phyloP scores from a whole-genome alignment of 2,888 invertebrate species.

The Apotomis betuletana region DNA sequence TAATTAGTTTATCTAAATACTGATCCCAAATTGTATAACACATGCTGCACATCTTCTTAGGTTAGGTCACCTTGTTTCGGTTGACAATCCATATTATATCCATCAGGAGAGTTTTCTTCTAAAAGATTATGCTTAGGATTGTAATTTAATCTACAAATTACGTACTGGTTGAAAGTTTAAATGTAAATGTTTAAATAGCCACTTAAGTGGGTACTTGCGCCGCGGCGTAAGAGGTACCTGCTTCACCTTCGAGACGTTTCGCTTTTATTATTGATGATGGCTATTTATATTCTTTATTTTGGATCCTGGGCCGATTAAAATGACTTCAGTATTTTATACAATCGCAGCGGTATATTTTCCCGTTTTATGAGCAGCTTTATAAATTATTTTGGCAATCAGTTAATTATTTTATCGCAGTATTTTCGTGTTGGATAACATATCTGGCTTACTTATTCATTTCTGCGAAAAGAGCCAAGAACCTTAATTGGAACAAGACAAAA shows the following conservation, averaged over 20 bases:
- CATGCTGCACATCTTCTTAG: neutral
- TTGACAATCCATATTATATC: no score
- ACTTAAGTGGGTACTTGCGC: constrained; percentile 12
- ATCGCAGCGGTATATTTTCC: neutral
- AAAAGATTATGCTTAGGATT: neutral
- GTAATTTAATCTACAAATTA: neutral
- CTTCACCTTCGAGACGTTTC: constrained; percentile 6
- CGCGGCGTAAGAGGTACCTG: neutral
- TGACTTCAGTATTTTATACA: no score
- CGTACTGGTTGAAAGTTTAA: neutral
- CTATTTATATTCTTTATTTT: constrained; percentile 26
- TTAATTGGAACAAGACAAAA: no score
- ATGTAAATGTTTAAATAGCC: constrained; percentile 26
- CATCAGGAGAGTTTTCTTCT: no score
- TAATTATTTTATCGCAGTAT: no score
- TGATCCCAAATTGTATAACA: no score
- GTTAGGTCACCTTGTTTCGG: no score
- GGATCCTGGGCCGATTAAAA: neutral
- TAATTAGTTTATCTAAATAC: no score
- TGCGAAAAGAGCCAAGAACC: no score
- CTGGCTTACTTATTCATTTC: no score
- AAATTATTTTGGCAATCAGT: neutral
- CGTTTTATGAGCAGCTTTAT: neutral
- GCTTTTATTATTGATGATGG: constrained; percentile 16
- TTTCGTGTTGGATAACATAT: no score